Base-by-base conservation (phyloP, 2,113 vertebrate species). In the Sinosuthora webbiana region DNA sequence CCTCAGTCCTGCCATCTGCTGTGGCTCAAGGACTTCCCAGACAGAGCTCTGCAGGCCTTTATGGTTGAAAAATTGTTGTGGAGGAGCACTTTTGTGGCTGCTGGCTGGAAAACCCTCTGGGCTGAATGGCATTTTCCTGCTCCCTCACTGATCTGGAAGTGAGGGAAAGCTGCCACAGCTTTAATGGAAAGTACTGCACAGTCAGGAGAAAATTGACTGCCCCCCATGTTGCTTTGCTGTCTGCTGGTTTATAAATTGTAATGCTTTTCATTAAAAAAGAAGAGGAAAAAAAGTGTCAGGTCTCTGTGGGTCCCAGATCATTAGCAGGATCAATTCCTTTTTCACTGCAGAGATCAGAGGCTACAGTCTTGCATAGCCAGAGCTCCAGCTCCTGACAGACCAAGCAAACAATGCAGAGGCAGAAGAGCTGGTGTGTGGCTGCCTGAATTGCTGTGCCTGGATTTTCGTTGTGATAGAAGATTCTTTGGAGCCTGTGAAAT, bases 281-380 rank as follows among this genome's bases (percentile, higher is more conserved):
- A 75, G 10, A n/a, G 24, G 18, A 1, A 39, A 39, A 56, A 62
- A 89, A 55, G 80, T 24, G 30, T 81, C 73, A 83, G 57, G 93
- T 93, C 83, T 96, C 92, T 80, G 39, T 93, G 68, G 85, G 90
- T 95, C 90, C 94, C 73, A 71, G 88, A 92, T 96, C 93, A 75
- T 96, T 95, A 94, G 83, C 88, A 87, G 83, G 90, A 96, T 95
- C 95, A 92, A 87, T 97, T 96, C 88, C 83, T 97, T 92, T 95
- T 83, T 92, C 76, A 84, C 83, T 93, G 83, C 73, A 53, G 94
- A 97, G 94, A 96, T 92, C 92, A 92, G 93, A 96, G 90, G 86
- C 93, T 92, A 68, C 71, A 69, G 83, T 73, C 90, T 93, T 95
- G 88, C 62, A 41, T 73, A 96, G 90, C 79, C 92, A 78, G 86